Base-by-base conservation (phyloP, 2,113 vertebrate genomes). In the Chascanopsetta lugubris region DNA sequence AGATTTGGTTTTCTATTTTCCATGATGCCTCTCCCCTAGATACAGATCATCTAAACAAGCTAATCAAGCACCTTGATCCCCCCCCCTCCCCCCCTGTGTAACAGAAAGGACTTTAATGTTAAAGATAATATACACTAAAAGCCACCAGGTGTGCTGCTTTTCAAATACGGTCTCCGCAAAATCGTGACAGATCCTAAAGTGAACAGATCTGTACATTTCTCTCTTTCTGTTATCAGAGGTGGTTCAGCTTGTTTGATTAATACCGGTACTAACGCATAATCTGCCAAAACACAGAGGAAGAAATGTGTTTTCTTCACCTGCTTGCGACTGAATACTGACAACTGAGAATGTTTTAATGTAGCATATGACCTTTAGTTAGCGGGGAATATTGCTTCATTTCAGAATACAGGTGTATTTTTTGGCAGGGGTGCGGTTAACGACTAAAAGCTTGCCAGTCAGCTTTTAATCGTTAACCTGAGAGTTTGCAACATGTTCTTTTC, bases 11-110 rank as follows among this genome's bases (percentile, higher is more conserved):
- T 86, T 74, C 50, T 83, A 26, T 72, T 83, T 79, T 79, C 64
- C 87, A 83, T 88, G 55, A 72, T 83, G 51, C 29, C 60, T 63
- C 57, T 62, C 66, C 76, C 69, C 61, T 36, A 61, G 60, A 75
- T 49, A 61, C n/a, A 53, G 73, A 67, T 61, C 69, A 74, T 73
- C 67, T 82, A 26, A 60, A 51, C 53, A 34, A 63, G 8, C 60
- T 51, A 88, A 83, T 88, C 75, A 79, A 85, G 69, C 84, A 88
- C 48, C 61, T 90, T 87, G 76, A 81, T 77, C 79, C 61, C 76
- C 75, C 85, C 77, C 85, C 75, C 12, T 22, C 78, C 79, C 61
- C 76, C 75, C 85, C 77, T 86, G 76, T 11, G 22, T 27, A 40
- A 59, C 4, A 20, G 2, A 5, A 56, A 29, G 20, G 6, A 29